These are phyloP conservation scores for Brotula barbata DNA, from an alignment of 2,797 vertebrate genomes.

Conservation along the genomic window DNA sequence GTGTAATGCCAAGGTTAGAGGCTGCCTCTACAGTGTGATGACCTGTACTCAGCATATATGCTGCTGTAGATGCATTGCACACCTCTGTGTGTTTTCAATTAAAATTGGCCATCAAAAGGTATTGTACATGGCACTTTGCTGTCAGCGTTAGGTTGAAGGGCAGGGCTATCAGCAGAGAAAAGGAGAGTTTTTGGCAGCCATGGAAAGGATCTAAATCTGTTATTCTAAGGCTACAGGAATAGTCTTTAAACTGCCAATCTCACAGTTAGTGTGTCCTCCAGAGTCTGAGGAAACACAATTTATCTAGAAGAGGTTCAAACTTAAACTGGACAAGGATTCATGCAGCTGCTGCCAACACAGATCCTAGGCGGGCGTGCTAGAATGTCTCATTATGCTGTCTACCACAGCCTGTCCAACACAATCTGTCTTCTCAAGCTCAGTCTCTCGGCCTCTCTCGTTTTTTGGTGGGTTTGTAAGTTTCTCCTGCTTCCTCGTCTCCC, in stretches of 20 bases:
- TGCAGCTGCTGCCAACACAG: conserved; percentile 54
- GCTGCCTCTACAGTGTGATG: background rate
- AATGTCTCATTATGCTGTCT: conserved; percentile 68
- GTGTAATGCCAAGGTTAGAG: background rate
- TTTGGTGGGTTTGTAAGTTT: conserved; percentile 34
- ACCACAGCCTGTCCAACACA: conserved; percentile 63
- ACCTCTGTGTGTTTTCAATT: conserved; percentile 14
- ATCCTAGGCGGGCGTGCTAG: conserved; percentile 44
- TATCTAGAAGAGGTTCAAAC: conserved; percentile 48
- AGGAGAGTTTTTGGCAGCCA: conserved; percentile 14
- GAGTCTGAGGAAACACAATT: conserved; percentile 35
- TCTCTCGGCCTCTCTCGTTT: conserved; percentile 25
- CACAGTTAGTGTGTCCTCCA: conserved; percentile 37
- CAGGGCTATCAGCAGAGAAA: background rate
- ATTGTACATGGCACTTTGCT: conserved; percentile 17
- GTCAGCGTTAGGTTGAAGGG: conserved; percentile 28
- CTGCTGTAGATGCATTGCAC: conserved; percentile 1
- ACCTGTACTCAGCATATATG: background rate
- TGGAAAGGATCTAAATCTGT: conserved; percentile 44
- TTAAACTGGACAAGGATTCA: conserved; percentile 56
- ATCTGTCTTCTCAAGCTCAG: conserved; percentile 54
- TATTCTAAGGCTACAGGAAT: conserved; percentile 32
- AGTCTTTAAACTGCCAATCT: conserved; percentile 50
- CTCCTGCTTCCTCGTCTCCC: background rate
- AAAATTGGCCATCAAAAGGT: conserved; percentile 2